Base-by-base conservation (phyloP, 2,888 invertebrate species). In the Tridacna gigas region DNA sequence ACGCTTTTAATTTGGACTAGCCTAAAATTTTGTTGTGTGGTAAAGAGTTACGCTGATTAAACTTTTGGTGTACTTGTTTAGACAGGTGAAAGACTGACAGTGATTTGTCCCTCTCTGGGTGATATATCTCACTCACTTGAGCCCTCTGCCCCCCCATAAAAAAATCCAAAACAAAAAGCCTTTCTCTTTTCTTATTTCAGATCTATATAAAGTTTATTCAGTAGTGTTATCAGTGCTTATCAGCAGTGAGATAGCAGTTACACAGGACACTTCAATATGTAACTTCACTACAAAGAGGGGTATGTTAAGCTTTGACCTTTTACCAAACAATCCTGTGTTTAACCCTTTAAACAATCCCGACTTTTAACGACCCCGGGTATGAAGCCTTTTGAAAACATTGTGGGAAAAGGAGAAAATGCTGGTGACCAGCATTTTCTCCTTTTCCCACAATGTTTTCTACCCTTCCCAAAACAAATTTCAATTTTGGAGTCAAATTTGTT, bases 191-290 rank as follows among this genome's bases (percentile, higher is more conserved):
- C 37, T 56, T 11, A 20, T 71, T 71, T 48, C 71, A 71, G 71
- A 71, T 71, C 51, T 71, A n/a, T 51, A 22, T 25, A 71, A 51
- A 71, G 51, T 71, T n/a, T 71, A 71, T 26, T 26, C 71, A 51
- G 48, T 71, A 2, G 25, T 71, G 26, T 0, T 71, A 51, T 71
- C 71, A 12, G 26, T 71, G 7, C 20, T 71, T 71, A 71, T 71
- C 71, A 51, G 26, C 25, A 51, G 25, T 22, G 26, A 71, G 71
- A 48, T 71, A 71, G 47, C 51, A 11, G 25, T 25, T 18, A 25
- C 71, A 22, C 71, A 71, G 25, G 71, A 71, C 51, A 26, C 13
- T 13, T 48, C 71, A 4, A 71, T 71, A 71, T 71, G 71, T 71
- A 51, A 71, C 51, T 51, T 71, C 25, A 45, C 71, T 51, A 51